phyloP scores from a whole-genome alignment of 1,140 invertebrate species.

The Drosophila asahinai region DNA sequence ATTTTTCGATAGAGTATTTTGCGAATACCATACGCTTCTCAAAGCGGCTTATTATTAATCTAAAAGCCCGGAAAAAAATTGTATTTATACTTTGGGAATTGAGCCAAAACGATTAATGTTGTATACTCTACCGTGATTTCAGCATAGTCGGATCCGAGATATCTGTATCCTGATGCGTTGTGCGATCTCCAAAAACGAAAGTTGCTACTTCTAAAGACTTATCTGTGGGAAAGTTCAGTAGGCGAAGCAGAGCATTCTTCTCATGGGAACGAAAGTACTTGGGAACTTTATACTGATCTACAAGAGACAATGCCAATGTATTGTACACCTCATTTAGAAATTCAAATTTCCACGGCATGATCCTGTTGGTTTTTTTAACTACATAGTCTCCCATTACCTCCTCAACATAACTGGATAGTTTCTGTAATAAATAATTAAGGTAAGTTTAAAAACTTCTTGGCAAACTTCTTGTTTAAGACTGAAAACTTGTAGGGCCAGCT shows the following conservation, averaged over 20 bases:
- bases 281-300: conserved; percentile 60
- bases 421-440: conserved; percentile 27
- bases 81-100: neutral
- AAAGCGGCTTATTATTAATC: conserved; percentile 47
- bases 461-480: neutral
- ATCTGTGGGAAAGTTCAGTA: conserved; percentile 52
- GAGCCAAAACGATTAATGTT: neutral
- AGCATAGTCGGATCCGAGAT: conserved; percentile 26
- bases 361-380: conserved; percentile 68
- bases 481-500: neutral
- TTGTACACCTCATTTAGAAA: conserved; percentile 81
- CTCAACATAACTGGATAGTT: conserved; percentile 63
- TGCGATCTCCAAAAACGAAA: conserved; percentile 76
- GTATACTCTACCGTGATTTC: conserved; percentile 41
- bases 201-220: conserved; percentile 49
- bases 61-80: conserved; percentile 1
- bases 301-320: conserved; percentile 65
- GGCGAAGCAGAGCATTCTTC: conserved; percentile 31
- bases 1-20: conserved; percentile 72
- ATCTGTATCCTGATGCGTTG: conserved; percentile 60
- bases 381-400: conserved; percentile 79
- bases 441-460: no score
- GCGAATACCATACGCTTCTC: conserved; percentile 70
- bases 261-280: conserved; percentile 20
- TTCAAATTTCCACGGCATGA: conserved; percentile 83